These are phyloP conservation scores for Limnephilus marmoratus DNA, from an alignment of 2,888 invertebrate genomes.

Conservation along the genomic window DNA sequence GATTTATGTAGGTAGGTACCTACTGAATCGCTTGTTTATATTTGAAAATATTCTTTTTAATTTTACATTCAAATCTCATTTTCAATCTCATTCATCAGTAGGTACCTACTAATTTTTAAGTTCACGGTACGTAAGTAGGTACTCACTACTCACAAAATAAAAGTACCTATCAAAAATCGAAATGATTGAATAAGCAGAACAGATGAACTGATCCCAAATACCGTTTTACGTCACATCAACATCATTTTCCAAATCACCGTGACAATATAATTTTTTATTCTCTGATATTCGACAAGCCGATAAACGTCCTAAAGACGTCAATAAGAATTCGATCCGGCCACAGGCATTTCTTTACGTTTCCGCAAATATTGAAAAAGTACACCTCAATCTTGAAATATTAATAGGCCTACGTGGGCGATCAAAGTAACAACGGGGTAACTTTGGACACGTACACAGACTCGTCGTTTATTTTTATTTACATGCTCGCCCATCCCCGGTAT, in stretches of 20 bases:
- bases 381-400: conserved; percentile 6
- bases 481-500: not conserved
- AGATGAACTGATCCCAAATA: not conserved
- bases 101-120: too few relatives aligned
- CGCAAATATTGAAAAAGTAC: conserved; percentile 2
- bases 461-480: conserved; percentile 31
- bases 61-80: too few relatives aligned
- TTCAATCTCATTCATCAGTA: too few relatives aligned
- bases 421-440: not conserved
- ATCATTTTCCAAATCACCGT: not conserved
- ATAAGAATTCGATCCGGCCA: not conserved
- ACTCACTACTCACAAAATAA: too few relatives aligned
- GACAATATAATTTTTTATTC: not conserved
- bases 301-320: not conserved
- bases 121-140: too few relatives aligned
- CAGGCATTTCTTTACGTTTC: not conserved
- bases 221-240: not conserved
- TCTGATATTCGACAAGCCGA: conserved; percentile 7
- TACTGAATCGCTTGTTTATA: too few relatives aligned
- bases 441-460: not conserved
- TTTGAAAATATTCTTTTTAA: too few relatives aligned
- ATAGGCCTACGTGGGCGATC: conserved; percentile 7
- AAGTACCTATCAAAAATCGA: not conserved
- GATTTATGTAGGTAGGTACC: too few relatives aligned
- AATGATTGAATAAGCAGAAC: not conserved